Base-by-base conservation (phyloP, 2,888 invertebrate species). In the Anoncus sp. region DNA sequence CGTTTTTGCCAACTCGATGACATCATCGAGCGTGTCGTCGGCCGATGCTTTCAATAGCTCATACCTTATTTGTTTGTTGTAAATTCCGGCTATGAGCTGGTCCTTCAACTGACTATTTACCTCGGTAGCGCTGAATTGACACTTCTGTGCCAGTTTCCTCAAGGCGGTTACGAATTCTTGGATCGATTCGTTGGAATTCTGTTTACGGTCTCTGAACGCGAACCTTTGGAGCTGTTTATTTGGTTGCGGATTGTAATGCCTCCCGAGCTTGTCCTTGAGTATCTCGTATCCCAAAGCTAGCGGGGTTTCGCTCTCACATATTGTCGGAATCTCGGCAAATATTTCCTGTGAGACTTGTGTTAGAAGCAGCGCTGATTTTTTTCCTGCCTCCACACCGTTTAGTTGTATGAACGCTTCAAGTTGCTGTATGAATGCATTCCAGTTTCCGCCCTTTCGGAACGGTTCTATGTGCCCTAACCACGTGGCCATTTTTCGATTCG, bases 1-100 rank as follows among this genome's bases (percentile, higher is more conserved):
- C 14, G 55, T 69, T 53, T 75, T 75, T 14, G 63, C 75, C 31
- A 75, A 2, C 22, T 53, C 31, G 9, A 67, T 59, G 4, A 74
- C 6, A 31, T 74, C 59, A 4, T 59, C 55, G 9, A 74, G 22
- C 10, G 67, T 14, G 35, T 6, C 43, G 16, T 65, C 31, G 12
- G 14, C 47, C 16, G 57, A 53, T 47, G 45, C 22, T 38, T 60
- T 74, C 7, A 74, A 6, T 14, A 74, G 24, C 47, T 74, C 67
- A 10, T 67, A 57, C 18, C 51, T 66, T 16, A 74, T 66, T 7
- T 45, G 22, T 49, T 67, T 20, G 47, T 47, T 47, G 18, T 57
- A n/a, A 10, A 74, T 47, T 31, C 74, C 67, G 3, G n/a, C 18
- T 24, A 74, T 67, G 10, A 67, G 40, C 20, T 73, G 73, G 24